Percentiles rank a stretch among this genome's conserved stretches.
Evolutionary conservation across 2,888 invertebrate species (phyloP).

Genomic region (Isoperla grammatica): DNA sequence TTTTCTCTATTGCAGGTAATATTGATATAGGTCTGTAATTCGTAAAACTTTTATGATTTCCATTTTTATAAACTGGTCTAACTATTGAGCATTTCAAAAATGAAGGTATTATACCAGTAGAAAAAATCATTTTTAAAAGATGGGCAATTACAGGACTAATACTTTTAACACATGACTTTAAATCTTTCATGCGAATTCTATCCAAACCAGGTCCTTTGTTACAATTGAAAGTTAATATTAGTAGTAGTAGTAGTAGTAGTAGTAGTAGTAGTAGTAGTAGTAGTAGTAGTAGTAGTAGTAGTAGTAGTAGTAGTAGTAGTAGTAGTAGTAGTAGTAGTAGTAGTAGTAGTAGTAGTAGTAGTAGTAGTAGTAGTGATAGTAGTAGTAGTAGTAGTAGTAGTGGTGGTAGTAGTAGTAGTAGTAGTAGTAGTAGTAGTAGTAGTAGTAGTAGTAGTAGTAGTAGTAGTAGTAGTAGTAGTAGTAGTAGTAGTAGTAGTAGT

Average conservation of each 20-base stretch:
- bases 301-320: conserved; percentile 18
- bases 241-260: no score
- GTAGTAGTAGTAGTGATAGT: conserved; percentile 17
- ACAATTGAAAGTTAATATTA: neutral
- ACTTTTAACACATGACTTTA: no score
- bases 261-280: conserved; percentile 18
- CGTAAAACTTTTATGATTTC: no score
- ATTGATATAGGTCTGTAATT: no score
- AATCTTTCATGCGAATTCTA: no score
- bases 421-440: conserved; percentile 18
- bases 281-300: conserved; percentile 18
- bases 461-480: conserved; percentile 18
- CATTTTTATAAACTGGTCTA: no score
- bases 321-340: conserved; percentile 18
- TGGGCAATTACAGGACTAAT: no score
- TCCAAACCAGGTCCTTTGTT: neutral
- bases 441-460: conserved; percentile 18
- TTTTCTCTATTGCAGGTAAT: no score
- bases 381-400: conserved; percentile 18
- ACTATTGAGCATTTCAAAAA: no score
- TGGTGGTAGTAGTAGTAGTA: conserved; percentile 17
- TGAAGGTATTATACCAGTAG: no score
- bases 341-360: conserved; percentile 18
- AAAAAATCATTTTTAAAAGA: no score
- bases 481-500: conserved; percentile 18